A percentile compares a stretch with the other conserved stretches of the same genome.
phyloP scores from a whole-genome alignment of 2,888 invertebrate species.

The Hypomecis atomaria region DNA sequence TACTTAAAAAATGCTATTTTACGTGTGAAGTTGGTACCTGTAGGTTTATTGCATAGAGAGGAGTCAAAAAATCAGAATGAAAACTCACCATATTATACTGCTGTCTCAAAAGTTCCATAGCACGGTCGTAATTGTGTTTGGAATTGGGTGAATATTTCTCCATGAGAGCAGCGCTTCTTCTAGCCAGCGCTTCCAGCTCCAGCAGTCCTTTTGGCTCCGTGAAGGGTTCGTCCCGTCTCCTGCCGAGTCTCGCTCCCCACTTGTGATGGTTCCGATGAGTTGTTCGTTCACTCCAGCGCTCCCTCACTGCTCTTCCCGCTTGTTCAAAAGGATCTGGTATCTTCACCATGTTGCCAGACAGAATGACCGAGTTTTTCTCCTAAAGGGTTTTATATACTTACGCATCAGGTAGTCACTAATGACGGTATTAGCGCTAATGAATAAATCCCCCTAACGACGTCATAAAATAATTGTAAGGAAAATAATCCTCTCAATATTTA shows the following conservation, averaged over 20 bases:
- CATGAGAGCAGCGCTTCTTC: constrained; percentile 54
- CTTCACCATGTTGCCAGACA: constrained; percentile 55
- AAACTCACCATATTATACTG: constrained; percentile 61
- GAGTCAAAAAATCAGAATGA: constrained; percentile 1
- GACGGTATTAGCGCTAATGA: constrained; percentile 2
- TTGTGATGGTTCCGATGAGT: constrained; percentile 48
- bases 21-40: no score
- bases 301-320: constrained; percentile 38
- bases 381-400: constrained; percentile 6
- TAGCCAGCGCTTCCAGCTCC: constrained; percentile 53
- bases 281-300: constrained; percentile 37
- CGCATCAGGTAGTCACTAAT: constrained; percentile 4
- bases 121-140: constrained; percentile 46
- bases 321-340: constrained; percentile 46
- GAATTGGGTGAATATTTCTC: constrained; percentile 52
- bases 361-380: neutral
- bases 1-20: no score
- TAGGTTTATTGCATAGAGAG: no score
- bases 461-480: constrained; percentile 1
- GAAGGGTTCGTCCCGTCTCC: constrained; percentile 39
- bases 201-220: constrained; percentile 53
- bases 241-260: constrained; percentile 51
- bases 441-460: neutral
- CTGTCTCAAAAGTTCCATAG: constrained; percentile 60
- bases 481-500: neutral